A percentile compares a stretch with the other conserved stretches of the same genome.
Evolutionary conservation across 2,888 invertebrate genomes (phyloP).

Genomic region (Hedya salicella): DNA sequence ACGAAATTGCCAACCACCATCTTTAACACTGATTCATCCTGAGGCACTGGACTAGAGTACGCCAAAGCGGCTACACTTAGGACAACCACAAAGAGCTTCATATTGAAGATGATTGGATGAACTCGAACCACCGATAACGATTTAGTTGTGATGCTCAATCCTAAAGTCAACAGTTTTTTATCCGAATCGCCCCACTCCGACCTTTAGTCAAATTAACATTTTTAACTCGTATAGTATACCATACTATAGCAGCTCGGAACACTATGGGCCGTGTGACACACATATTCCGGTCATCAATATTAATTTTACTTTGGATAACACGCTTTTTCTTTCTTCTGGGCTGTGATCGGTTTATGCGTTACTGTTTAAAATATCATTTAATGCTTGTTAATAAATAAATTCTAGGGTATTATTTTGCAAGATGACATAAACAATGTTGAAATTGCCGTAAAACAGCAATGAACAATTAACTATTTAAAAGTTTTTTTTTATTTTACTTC

Average conservation of each 20-base stretch:
- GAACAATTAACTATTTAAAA: background rate
- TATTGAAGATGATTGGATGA: constrained; percentile 57
- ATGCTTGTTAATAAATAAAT: constrained; percentile 1
- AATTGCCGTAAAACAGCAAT: background rate
- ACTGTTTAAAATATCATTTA: constrained; percentile 37
- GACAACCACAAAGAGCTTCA: constrained; percentile 72
- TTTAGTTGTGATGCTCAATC: constrained; percentile 73
- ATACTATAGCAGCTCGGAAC: constrained; percentile 63
- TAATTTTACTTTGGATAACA: constrained; percentile 67
- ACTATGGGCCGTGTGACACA: constrained; percentile 74
- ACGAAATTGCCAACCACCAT: constrained; percentile 68
- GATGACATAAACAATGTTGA: background rate
- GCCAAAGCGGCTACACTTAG: constrained; percentile 66
- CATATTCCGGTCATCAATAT: constrained; percentile 74
- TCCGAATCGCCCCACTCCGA: constrained; percentile 73
- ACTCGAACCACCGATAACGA: constrained; percentile 67
- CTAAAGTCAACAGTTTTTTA: constrained; percentile 80
- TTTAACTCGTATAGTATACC: constrained; percentile 66
- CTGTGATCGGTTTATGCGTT: constrained; percentile 60
- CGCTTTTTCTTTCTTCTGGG: constrained; percentile 64
- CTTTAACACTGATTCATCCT: constrained; percentile 69
- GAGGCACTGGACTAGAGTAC: constrained; percentile 63
- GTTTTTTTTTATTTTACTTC: no score
- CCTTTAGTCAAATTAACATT: constrained; percentile 72
- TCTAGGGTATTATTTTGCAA: background rate